Base-by-base conservation (phyloP, 2,113 vertebrate species). In the Pachypanchax playfairii region DNA sequence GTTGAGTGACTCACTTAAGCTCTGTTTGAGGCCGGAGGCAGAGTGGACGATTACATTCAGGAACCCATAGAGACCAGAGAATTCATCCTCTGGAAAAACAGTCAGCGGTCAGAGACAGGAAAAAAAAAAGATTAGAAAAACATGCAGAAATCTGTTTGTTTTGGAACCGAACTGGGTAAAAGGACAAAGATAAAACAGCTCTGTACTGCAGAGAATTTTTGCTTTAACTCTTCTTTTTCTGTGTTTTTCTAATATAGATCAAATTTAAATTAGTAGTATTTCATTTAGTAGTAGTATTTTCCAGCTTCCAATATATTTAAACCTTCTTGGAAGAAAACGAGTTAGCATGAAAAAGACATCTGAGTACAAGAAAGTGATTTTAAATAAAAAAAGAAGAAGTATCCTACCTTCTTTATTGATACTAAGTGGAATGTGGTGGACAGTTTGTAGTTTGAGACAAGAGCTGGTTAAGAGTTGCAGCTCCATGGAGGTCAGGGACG, bases 21-120 rank as follows among this genome's bases (percentile, higher is more conserved):
- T 98, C 89, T 98, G 96, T 82, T 97, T 97, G 88, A 98, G 95
- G 81, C 97, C 97, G 0, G 90, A 94, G 77, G 97, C 97, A 5
- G 97, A 98, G 83, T 99, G 97, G 83, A 99, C 94, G 31, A 99
- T 98, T 83, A 98, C 96, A 52, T 98, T 97, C 88, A 99, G 90
- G 87, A 98, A 98, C 25, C 97, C 97, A 4, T 94, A 94, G 36
- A 99, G 95, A 46, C 97, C 97, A 0, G 94, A 88, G 53, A 93
- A 92, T 66, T 99, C 97, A 12, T 98, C 96, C 84, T 99, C 97
- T 99, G 89, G n/a, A 82, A 83, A 82, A 81, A 83, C 41, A 83
- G 42, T 80, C 68, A 75, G 62, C 0, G 14, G 52, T n/a, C 3
- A 75, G 41, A 73, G 29, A 18, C 13, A 46, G 48, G 17, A 33